Conservation (phyloP, 2,113 vertebrate genomes). For the Phalacrocorax pelagicus region DNA sequence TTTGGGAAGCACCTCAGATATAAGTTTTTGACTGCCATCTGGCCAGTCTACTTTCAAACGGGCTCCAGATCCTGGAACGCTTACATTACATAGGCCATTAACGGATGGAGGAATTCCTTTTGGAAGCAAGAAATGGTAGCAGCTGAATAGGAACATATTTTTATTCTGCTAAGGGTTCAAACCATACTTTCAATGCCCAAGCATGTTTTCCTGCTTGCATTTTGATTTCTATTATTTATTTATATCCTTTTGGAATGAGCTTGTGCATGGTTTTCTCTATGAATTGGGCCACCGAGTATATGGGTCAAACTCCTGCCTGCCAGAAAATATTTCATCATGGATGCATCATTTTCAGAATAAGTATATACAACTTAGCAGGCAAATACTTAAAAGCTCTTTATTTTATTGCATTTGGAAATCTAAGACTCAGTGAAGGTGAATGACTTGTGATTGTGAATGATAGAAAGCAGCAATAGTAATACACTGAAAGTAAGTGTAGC, state of each 20-base stretch:
- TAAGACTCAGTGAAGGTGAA: neutral
- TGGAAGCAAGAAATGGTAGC: neutral
- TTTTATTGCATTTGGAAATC: constrained; percentile 9
- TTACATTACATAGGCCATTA: neutral
- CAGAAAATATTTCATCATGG: neutral
- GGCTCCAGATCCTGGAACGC: neutral
- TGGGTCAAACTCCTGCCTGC: neutral
- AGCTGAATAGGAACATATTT: neutral
- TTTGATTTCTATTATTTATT: neutral
- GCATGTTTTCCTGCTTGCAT: neutral
- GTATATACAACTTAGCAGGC: neutral
- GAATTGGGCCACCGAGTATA: neutral
- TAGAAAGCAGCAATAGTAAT: neutral
- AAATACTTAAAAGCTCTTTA: neutral
- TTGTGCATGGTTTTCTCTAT: neutral
- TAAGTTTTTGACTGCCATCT: neutral
- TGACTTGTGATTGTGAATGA: neutral
- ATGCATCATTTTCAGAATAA: neutral
- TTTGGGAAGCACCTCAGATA: neutral
- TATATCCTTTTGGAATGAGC: neutral
- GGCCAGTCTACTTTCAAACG: neutral
- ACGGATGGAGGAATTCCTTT: neutral
- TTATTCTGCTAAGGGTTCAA: neutral
- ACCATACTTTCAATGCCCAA: neutral
- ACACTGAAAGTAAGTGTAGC: neutral